Percentiles rank a stretch among this genome's conserved stretches.
These are phyloP conservation scores for Poecilia gillii DNA, from an alignment of 2,797 vertebrate genomes.

Conservation along the genomic window DNA sequence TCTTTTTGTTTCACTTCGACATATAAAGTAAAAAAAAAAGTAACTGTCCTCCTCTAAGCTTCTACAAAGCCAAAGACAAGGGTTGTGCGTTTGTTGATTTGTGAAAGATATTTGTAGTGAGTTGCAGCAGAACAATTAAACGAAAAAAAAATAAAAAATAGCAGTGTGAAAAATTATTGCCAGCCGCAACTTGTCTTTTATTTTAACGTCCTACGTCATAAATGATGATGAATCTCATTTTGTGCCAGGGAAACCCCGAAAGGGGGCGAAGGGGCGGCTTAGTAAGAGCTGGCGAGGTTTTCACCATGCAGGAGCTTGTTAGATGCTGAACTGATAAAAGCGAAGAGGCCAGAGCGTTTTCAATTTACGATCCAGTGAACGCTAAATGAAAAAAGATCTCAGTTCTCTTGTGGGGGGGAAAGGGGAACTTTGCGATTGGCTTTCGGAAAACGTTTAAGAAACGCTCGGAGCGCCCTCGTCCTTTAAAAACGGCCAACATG, in stretches of 20 bases:
- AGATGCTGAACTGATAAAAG: conserved; percentile 65
- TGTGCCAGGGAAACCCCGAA: conserved; percentile 69
- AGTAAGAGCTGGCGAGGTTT: conserved; percentile 65
- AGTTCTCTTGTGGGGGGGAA: conserved; percentile 33
- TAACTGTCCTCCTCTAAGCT: conserved; percentile 67
- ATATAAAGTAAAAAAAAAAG: conserved; percentile 42
- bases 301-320: conserved; percentile 58
- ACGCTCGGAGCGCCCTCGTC: conserved; percentile 64
- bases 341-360: conserved; percentile 62
- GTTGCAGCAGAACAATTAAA: conserved; percentile 57
- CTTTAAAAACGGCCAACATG: conserved; percentile 70
- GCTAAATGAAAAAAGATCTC: conserved; percentile 71
- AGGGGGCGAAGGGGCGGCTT: conserved; percentile 37
- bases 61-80: conserved; percentile 81
- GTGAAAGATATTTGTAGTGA: conserved; percentile 69
- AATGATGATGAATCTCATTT: conserved; percentile 84
- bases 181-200: conserved; percentile 74
- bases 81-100: conserved; percentile 70
- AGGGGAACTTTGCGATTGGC: conserved; percentile 64
- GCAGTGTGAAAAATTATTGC: conserved; percentile 70
- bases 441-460: conserved; percentile 62
- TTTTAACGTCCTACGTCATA: conserved; percentile 71
- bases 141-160: conserved; percentile 57
- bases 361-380: conserved; percentile 68
- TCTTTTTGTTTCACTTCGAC: conserved; percentile 44